Base-by-base conservation (phyloP, 2,888 invertebrate species). In the Tipula vernalis region DNA sequence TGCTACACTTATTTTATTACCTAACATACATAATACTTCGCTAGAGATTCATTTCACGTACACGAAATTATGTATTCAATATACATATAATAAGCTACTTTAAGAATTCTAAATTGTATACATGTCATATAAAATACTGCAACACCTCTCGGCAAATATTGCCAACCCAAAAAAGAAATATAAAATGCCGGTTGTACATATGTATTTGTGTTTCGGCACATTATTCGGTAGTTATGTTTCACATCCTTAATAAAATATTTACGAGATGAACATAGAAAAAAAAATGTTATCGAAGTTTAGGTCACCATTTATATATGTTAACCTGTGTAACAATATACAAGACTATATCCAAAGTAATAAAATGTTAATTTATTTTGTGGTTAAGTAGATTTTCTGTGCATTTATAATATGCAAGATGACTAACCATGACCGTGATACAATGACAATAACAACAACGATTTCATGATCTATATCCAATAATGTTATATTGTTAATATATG, bases 1-100 rank as follows among this genome's bases (percentile, higher is more conserved):
- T 71, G 71, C 71, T 28, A 71, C 28, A 71, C 71, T 71, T 71
- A 71, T 71, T 71, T 71, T 71, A 71, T 71, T 71, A 28, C 71
- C 71, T 71, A 71, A 71, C 71, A 71, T 71, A 71, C 28, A 39
- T 39, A 44, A 44, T 51, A 51, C 51, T 51, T 71, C 12, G 10
- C 71, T 71, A 71, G 71, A 71, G 71, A 71, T 71, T 71, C 71
- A 71, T 71, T 71, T 71, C 71, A 71, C 71, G 71, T 71, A 71
- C 71, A 8, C 3, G 10, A 71, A 71, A 71, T 71, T 71, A 71
- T 71, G 71, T 71, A 71, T 71, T 71, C 71, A 71, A 71, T 71
- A 71, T 71, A 71, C 71, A 71, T 18, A 71, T 18, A 71, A 71
- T 71, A 71, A 18, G 71, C 71, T 71, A 71, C 71, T 71, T 71